Evolutionary conservation across 2,797 vertebrate genomes (phyloP), one percentile per base, ranked within the genome.

Genomic region (Myoxocephalus aenaeus): DNA sequence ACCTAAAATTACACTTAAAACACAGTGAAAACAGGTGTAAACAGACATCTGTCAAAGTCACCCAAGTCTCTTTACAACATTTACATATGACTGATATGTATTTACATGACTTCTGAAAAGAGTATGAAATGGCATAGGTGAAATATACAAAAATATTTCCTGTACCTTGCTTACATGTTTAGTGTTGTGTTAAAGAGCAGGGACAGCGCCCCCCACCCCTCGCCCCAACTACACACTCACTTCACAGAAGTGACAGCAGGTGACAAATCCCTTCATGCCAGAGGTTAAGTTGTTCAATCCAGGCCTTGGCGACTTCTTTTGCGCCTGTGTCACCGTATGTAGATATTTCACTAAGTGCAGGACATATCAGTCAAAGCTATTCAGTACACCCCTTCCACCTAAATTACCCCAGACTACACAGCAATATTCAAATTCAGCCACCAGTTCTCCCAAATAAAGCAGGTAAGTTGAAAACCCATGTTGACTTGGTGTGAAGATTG

Each of bases 181-280:
- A 69, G 87, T 90, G 87, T 87, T 82, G 85, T 87, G 75, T 88
- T 73, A 73, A 88, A 81, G 84, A 87, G 87, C 83, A 87, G 85
- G 87, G 81, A 77, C 61, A 75, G 51, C n/a, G 22, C 12, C 13
- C 59, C 65, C 72, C 64, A 51, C 22, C 7, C 42, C 42, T 18
- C 46, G 3, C 46, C 18, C 14, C 62, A 70, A 88, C 89, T 82
- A 91, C 86, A 88, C 73, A 84, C 73, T 89, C 94, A 96, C 95
- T 95, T 96, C 95, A 96, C 93, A 94, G 95, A 95, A 96, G 95
- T 94, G 92, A 93, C 91, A 91, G 83, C 86, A 89, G 90, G 87
- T 92, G 90, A 93, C 90, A 87, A 80, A 90, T 87, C 89, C 88
- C 87, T 91, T 93, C 86, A 84, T 80, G 79, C 85, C 76, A 77